Base-by-base conservation (phyloP, 1,140 invertebrate species). In the Papilio polytes region DNA sequence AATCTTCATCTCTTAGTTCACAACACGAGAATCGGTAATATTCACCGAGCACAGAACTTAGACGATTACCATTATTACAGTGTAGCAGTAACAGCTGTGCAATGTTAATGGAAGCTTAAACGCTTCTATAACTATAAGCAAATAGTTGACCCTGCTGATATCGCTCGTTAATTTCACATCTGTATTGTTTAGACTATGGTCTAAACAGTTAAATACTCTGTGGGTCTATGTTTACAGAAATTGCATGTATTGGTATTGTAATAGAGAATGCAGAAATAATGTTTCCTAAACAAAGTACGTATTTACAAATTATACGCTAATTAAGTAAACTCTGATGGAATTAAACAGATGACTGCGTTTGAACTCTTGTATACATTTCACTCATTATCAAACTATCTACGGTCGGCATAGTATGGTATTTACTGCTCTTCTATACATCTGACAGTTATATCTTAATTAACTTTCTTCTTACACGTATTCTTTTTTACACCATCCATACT, bases 21-120 rank as follows among this genome's bases (percentile, higher is more conserved):
- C 63, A 70, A 36, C 26, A 36, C 26, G 26, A 26, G 63, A 31
- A 31, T 26, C 63, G 63, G 63, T 70, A 70, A 70, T 13, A 70
- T 70, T 70, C 63, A 36, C 59, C 59, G 20, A 63, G 12, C 59
- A 18, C 22, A 70, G 63, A 70, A 70, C 63, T 70, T 70, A 70
- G 63, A 70, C 63, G 63, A 70, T 70, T 70, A 70, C 63, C 63
- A 70, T 70, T 36, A 70, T 70, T 70, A 70, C 63, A 70, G 63
- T 70, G 63, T 70, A 70, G 15, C 63, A 70, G 63, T 70, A 70
- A 70, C 63, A 70, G 63, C 63, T 70, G 63, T 31, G 63, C 63
- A 70, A 36, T 70, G 63, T 31, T 70, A 70, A 70, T 70, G 63
- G 63, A 70, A 70, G 63, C 63, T 70, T 70, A 70, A 31, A 36